Base-by-base conservation (phyloP, 2,113 vertebrate genomes). In the Hemicordylus capensis region DNA sequence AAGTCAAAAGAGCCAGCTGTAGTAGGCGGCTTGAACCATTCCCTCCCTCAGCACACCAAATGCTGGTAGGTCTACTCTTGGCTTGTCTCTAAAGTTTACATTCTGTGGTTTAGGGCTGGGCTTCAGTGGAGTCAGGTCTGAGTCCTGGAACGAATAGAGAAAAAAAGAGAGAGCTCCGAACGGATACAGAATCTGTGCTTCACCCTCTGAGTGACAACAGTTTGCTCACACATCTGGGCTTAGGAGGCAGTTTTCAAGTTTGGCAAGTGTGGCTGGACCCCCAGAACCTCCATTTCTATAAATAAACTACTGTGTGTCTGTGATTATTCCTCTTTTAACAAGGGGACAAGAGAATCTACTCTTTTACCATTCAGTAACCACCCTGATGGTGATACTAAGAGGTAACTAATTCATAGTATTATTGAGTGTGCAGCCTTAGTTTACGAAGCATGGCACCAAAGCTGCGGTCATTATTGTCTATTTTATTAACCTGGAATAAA, bases 1-100 rank as follows among this genome's bases (percentile, higher is more conserved):
- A 99, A 99, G 93, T 96, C 96, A 3, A 99, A 98, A 94, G 98
- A 99, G 85, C 97, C 97, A 24, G 92, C 97, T 31, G 92, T 95
- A 20, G 94, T 96, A 4, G 96, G 95, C 14, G 95, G 96, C 95
- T 96, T 97, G 84, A 98, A 99, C 97, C 98, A 98, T 98, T 98
- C 98, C 97, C 98, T 98, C 96, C 95, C 98, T 82, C 96, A 97
- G 94, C 96, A 95, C 85, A 92, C 95, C 88, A 98, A 98, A 94
- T 97, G 97, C 97, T 99, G 98, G 98, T 98, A 95, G 96, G 95
- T 84, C 44, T 31, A 11, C 34, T 37, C 54, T 48, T 56, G 2
- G 34, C 20, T n/a, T n/a, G 19, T 48, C 4, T 77, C 59, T 26
- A 10, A 15, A 37, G 17, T 58, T n/a, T 26, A 31, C 7, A 44